phyloP scores from a whole-genome alignment of 64 coral and sea anemone species.

The Montipora capricornis region DNA sequence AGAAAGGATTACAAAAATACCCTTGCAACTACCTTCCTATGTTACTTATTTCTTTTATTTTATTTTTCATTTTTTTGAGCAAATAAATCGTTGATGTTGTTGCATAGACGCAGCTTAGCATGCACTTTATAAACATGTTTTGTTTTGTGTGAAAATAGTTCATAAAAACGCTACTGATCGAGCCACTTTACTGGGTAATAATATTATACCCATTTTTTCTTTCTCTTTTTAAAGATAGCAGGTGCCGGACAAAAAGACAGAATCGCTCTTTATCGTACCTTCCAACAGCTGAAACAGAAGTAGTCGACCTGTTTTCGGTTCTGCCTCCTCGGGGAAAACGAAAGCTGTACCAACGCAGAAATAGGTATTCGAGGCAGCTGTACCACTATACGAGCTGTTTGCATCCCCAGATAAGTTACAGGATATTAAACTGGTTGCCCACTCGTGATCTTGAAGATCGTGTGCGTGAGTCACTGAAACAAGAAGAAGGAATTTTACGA shows the following conservation, averaged over 20 bases:
- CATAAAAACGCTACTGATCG: too few species aligned
- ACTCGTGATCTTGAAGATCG: conserved; percentile 90
- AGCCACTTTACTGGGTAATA: too few species aligned
- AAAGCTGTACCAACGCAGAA: conserved; percentile 95
- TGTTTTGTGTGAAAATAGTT: too few species aligned
- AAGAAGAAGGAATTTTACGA: not conserved
- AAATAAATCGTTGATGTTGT: too few species aligned
- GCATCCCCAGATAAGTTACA: conserved; percentile 85
- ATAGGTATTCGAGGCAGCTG: conserved; percentile 80
- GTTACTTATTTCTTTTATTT: too few species aligned
- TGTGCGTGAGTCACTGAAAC: conserved; percentile 89
- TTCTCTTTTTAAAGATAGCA: too few species aligned
- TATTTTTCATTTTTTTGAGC: too few species aligned
- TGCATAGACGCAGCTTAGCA: too few species aligned
- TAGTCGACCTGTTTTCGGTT: conserved; percentile 88
- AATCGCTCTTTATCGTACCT: conserved; percentile 32
- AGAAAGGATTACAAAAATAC: too few species aligned
- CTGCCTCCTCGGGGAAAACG: conserved; percentile 90
- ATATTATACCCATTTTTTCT: too few species aligned
- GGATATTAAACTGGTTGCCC: conserved; percentile 87
- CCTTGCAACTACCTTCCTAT: too few species aligned
- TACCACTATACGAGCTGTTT: conserved; percentile 76
- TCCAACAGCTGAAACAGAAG: conserved; percentile 92
- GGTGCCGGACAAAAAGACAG: not conserved
- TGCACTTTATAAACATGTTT: too few species aligned